Percentiles rank a stretch among this genome's conserved stretches.
These are phyloP conservation scores for Perizoma flavofasciatum DNA, from an alignment of 2,888 invertebrate genomes.

Conservation along the genomic window DNA sequence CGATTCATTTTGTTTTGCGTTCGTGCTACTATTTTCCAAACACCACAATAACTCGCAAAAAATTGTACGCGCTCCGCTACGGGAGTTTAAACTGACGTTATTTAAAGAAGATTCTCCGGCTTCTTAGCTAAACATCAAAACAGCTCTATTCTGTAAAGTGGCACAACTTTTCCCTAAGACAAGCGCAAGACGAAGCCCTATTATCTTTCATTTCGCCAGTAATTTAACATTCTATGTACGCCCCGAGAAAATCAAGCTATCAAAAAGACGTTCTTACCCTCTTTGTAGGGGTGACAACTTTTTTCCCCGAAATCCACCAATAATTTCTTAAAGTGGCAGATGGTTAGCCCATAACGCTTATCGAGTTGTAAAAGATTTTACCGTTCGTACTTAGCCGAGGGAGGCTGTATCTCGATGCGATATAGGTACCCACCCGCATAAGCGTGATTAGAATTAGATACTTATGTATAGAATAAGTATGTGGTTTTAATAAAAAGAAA, in stretches of 20 bases:
- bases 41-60: too few relatives aligned
- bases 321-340: conserved; percentile 82
- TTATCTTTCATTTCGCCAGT: conserved; percentile 82
- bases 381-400: conserved; percentile 30
- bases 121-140: background rate
- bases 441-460: conserved; percentile 12
- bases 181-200: conserved; percentile 70
- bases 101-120: too few relatives aligned
- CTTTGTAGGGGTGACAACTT: conserved; percentile 75
- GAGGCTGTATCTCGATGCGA: conserved; percentile 25
- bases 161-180: conserved; percentile 58
- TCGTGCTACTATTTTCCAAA: too few relatives aligned
- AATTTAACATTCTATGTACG: conserved; percentile 80
- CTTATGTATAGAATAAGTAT: conserved; percentile 13
- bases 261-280: conserved; percentile 74
- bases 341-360: conserved; percentile 80
- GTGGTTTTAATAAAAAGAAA: background rate
- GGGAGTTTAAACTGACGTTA: too few relatives aligned
- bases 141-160: conserved; percentile 50
- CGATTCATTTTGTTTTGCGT: too few relatives aligned
- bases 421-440: conserved; percentile 10
- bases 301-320: conserved; percentile 77
- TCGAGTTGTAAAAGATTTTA: conserved; percentile 73
- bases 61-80: too few relatives aligned
- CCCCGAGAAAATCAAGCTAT: conserved; percentile 78